Evolutionary conservation across 2,888 invertebrate genomes (phyloP).

Genomic region (Trichopoda pennipes): DNA sequence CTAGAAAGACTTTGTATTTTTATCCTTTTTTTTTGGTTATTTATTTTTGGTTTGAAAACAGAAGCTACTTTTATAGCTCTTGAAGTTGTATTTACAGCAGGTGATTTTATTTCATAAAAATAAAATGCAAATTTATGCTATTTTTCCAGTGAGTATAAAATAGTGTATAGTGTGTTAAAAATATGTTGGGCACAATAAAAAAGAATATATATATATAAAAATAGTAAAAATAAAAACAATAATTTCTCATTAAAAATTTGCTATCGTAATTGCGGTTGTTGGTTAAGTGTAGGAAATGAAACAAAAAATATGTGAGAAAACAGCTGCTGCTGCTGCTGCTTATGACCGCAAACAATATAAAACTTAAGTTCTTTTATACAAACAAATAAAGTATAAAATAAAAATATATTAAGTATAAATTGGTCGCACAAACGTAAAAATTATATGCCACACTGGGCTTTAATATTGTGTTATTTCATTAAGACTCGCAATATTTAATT

Average conservation of each 20-base stretch:
- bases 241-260: conserved; percentile 55
- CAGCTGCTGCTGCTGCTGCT: conserved; percentile 31
- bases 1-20: neutral
- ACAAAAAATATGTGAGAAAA: conserved; percentile 9
- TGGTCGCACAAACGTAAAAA: neutral
- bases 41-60: neutral
- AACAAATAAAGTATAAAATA: conserved; percentile 1
- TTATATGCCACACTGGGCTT: neutral
- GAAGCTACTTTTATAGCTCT: neutral
- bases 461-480: conserved; percentile 4
- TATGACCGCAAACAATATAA: conserved; percentile 48
- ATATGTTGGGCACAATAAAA: neutral
- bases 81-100: conserved; percentile 20
- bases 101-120: conserved; percentile 24
- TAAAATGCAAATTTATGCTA: conserved; percentile 22
- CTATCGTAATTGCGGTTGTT: conserved; percentile 60
- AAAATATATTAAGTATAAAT: conserved; percentile 24
- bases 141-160: conserved; percentile 16
- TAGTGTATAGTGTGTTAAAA: neutral
- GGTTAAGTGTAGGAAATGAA: conserved; percentile 17
- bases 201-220: too few relatives aligned
- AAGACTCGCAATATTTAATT: neutral
- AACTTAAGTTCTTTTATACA: conserved; percentile 2
- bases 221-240: neutral
- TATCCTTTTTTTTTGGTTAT: neutral